Percentiles rank a stretch among this genome's conserved stretches.
Conservation (phyloP, 2,888 invertebrate genomes). For the Cephus sareptanus region DNA sequence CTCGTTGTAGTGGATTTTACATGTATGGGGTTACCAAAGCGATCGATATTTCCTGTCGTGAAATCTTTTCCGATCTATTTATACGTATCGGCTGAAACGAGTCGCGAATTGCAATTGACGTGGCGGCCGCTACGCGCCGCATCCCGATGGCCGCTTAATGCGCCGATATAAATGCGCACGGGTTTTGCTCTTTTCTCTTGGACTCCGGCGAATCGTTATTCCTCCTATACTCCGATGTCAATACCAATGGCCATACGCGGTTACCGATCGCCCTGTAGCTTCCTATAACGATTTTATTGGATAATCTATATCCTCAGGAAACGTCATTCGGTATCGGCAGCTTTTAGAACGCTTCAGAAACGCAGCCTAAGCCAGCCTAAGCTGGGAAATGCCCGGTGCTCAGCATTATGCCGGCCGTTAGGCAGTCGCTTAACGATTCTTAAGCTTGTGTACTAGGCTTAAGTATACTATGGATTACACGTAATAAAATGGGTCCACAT, state of each 20-base stretch:
- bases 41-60: not conserved
- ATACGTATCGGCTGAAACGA: not conserved
- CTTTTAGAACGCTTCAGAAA: not conserved
- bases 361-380: not conserved
- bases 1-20: not conserved
- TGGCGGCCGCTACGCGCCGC: not conserved
- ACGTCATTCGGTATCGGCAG: constrained; percentile 10
- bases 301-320: constrained; percentile 40
- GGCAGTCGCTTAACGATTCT: not conserved
- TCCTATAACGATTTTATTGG: not conserved
- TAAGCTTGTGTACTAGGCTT: not conserved
- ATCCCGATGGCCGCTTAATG: constrained; percentile 34
- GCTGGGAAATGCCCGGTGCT: not conserved
- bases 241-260: not conserved
- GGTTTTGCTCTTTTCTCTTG: constrained; percentile 4
- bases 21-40: not conserved
- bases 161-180: constrained; percentile 49
- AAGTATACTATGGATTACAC: not conserved
- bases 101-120: not conserved
- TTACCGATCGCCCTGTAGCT: not conserved
- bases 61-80: not conserved
- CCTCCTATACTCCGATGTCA: not conserved
- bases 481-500: not conserved
- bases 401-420: not conserved
- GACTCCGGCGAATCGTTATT: not conserved